Base-by-base conservation (phyloP, 2,113 vertebrate genomes). In the Seriola dumerili region DNA sequence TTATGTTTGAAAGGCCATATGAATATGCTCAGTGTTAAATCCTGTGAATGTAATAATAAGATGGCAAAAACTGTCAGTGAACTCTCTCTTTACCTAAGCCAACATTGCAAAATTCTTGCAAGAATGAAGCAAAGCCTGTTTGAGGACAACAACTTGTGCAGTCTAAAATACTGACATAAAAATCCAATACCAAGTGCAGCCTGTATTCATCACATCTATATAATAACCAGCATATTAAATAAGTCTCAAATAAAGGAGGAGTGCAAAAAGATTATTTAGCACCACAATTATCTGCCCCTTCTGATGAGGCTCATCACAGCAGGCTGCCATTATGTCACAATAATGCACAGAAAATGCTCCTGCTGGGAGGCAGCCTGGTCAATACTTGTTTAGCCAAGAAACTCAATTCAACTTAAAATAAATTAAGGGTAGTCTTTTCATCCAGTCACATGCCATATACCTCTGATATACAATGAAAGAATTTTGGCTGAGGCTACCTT, bases 331-430 rank as follows among this genome's bases (percentile, higher is more conserved):
- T 62, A 32, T 61, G 32, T 70, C 42, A 62, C 32, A 80, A 77
- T 64, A 71, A 84, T 34, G 50, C 23, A 80, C 38, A 84, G 34
- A 32, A 72, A 52, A 76, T 8, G 2, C 59, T 48, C 61, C 76
- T 62, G 63, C 77, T 81, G 75, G 54, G 72, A 54, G 44, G 50
- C 50, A 85, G 42, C 34, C 70, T 73, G 74, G 64, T 42, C 54
- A 75, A 32, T 58, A 48, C 68, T 44, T 78, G 36, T 81, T 75
- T 10, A 67, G 25, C 50, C 19, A 54, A 48, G 32, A 6, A 38
- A 44, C 36, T 64, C 8, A 40, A 16, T 29, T 29, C 29, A 29
- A 29, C 29, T 34, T 38, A 17, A 57, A 32, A 55, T 25, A 29
- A 62, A 23, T 36, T 38, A 66, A 32, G 6, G 19, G 42, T 42